These are phyloP conservation scores for Sparus aurata DNA, from an alignment of 2,797 vertebrate species.

Conservation along the genomic window DNA sequence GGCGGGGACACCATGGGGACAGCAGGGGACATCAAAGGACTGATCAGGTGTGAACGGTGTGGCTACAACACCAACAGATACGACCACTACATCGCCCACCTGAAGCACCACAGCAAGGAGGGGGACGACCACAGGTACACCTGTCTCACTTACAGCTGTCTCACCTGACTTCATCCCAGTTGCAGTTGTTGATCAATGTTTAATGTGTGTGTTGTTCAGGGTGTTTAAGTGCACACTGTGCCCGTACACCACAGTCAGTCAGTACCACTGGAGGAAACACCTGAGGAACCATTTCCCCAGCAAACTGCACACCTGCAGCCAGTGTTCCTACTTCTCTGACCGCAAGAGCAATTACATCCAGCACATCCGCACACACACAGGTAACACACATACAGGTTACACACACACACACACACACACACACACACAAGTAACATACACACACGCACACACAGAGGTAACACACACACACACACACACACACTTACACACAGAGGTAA, in stretches of 20 bases:
- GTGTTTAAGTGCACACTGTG: conserved; percentile 97
- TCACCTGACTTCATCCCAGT: no score
- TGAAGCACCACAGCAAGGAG: conserved; percentile 96
- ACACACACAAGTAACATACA: no score
- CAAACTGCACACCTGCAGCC: conserved; percentile 96
- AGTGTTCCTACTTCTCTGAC: conserved; percentile 98
- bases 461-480: no score
- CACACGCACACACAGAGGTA: no score
- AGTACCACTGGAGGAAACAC: conserved; percentile 99
- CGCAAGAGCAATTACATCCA: conserved; percentile 99
- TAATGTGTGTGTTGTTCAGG: conserved; percentile 56
- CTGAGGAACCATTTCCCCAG: conserved; percentile 97
- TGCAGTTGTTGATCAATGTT: no score
- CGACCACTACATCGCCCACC: conserved; percentile 97
- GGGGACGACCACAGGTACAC: conserved; percentile 88
- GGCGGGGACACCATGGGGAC: conserved; percentile 47
- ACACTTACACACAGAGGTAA: no score
- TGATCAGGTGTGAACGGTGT: conserved; percentile 95
- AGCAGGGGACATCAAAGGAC: conserved; percentile 90
- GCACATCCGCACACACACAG: conserved; percentile 97
- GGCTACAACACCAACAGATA: conserved; percentile 99
- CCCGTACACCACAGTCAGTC: conserved; percentile 96
- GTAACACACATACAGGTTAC: conserved; percentile 80
- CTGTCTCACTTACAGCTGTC: no score
- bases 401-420: conserved; percentile 9